Base-by-base conservation (phyloP, 2,113 vertebrate genomes). In the Amblyopsis rosae region DNA sequence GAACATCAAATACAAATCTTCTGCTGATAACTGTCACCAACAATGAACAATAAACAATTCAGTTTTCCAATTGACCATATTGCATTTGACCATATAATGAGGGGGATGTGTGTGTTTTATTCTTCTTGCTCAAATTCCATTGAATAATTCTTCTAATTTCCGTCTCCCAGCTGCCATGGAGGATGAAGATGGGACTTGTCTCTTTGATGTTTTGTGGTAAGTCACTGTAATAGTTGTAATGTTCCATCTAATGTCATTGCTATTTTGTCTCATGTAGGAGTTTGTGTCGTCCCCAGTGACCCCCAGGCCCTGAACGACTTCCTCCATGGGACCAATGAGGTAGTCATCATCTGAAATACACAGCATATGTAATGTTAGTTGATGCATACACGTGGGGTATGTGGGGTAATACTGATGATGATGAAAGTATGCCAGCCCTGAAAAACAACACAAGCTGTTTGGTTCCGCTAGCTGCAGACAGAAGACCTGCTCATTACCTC, bases 101-200 rank as follows among this genome's bases (percentile, higher is more conserved):
- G 16, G 49, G 7, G 49, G 12, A 50, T 15, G 49, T 13, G 12
- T 10, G 49, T 50, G 13, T 41, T 41, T 41, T 41, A 41, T 41
- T 41, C 4, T 41, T 5, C 35, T 26, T 26, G 26, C 26, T 2
- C 26, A 26, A 26, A 41, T 41, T 41, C 7, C 35, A 26, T 26
- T 26, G 26, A 26, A 26, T 26, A 26, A 26, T 1, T 19, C 35
- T 41, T 51, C 15, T 15, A 3, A 16, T 54, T 15, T 54, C 50
- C 1, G 50, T 15, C 53, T 16, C 53, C 53, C 53, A 54, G 53
- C 53, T 93, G 92, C 92, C 91, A 94, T 94, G 93, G 93, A 94
- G 87, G 92, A 94, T 93, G 93, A 94, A 89, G 92, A 94, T 89
- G 92, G 91, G 89, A 94, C 91, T 87, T 93, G 93, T 88, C 91